Conservation (phyloP, 2,113 vertebrate genomes). For the Alexandromys fortis region DNA sequence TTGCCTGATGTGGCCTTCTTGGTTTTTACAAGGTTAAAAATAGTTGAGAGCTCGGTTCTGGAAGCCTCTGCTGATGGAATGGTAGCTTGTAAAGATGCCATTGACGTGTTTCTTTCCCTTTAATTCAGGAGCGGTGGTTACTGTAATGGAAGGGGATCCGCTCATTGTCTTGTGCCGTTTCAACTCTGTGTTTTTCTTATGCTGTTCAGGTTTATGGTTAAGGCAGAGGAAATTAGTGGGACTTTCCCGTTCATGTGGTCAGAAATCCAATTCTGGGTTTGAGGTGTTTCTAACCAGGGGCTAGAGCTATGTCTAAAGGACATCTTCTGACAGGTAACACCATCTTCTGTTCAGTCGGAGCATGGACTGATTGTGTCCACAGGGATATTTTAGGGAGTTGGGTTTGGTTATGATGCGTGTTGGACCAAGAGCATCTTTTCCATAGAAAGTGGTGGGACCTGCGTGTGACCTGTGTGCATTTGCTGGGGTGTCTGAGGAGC, state of each 20-base stretch:
- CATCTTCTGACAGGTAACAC: background rate
- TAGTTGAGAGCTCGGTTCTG: background rate
- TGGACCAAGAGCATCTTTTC: background rate
- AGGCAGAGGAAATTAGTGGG: background rate
- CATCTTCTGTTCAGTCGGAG: background rate
- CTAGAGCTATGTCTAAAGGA: background rate
- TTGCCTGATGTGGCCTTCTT: background rate
- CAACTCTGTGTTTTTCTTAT: background rate
- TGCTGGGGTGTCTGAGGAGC: background rate
- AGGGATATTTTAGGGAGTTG: background rate
- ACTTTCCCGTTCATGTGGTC: constrained; percentile 45
- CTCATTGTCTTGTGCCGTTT: background rate
- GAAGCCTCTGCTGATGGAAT: background rate
- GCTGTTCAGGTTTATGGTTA: background rate
- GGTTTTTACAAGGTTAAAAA: constrained; percentile 16
- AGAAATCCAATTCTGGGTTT: constrained; percentile 36
- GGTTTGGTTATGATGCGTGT: background rate
- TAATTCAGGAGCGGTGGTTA: constrained; percentile 36
- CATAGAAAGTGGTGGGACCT: background rate
- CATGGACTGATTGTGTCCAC: background rate
- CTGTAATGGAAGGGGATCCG: background rate
- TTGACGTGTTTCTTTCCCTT: constrained; percentile 11
- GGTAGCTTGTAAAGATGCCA: constrained; percentile 14
- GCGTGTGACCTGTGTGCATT: background rate
- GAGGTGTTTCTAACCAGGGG: constrained; percentile 26